Conservation (phyloP, 2,113 vertebrate genomes). For the Phyllostomus discolor region DNA sequence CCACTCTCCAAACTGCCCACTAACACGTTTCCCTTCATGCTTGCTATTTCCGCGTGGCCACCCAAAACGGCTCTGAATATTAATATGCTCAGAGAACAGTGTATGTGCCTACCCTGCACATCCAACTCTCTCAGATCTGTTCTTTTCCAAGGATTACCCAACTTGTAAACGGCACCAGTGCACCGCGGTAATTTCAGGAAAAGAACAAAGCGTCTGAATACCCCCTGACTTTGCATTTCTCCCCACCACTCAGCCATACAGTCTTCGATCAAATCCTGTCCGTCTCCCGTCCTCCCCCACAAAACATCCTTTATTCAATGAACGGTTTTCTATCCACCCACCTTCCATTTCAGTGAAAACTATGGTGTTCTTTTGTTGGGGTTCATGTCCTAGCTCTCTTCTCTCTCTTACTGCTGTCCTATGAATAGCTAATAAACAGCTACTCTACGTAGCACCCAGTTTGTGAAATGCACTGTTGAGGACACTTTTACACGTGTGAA, state of each 20-base stretch:
- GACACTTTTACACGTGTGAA: background rate
- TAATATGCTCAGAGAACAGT: background rate
- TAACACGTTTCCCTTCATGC: background rate
- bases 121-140: background rate
- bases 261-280: background rate
- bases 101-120: background rate
- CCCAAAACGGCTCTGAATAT: background rate
- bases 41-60: background rate
- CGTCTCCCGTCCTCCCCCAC: background rate
- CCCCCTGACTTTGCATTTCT: background rate
- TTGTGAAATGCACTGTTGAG: background rate
- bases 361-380: background rate
- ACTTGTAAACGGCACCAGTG: background rate
- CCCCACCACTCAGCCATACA: rapidly evolving
- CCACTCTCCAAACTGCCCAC: background rate
- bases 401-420: background rate
- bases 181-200: background rate
- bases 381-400: background rate
- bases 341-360: background rate
- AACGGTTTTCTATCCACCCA: background rate
- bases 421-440: background rate
- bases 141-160: background rate
- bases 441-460: background rate
- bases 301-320: background rate
- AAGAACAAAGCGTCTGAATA: background rate